Evolutionary conservation across 2,113 vertebrate species (phyloP), one percentile per base, ranked within the genome.

Genomic region (Sebastes fasciatus): DNA sequence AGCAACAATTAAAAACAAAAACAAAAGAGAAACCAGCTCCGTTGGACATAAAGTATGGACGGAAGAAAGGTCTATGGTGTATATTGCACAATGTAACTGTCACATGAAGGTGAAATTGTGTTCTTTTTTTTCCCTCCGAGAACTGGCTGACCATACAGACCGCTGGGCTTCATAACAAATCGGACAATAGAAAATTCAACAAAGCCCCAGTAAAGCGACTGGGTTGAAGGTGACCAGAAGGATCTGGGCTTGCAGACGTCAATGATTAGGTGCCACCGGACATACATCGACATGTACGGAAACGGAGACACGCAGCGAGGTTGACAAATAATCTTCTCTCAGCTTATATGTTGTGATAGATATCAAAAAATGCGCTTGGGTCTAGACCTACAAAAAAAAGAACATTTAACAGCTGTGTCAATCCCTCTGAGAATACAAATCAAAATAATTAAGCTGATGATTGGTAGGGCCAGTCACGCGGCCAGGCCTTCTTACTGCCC

Each of bases 61-160:
- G 93, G 93, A 95, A 93, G 93, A 94, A 92, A 93, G 82, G 85
- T 93, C 82, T 84, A 79, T 92, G 90, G 90, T 84, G 72, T 90
- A 93, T 95, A 95, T 95, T 96, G 95, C 95, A 96, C 94, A 92
- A 95, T 92, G 93, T 90, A 90, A 90, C 81, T 82, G 86, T 94
- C 92, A 89, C 87, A 69, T 82, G 76, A 91, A 91, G 87, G 79
- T 90, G 88, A 91, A 91, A 88, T 83, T 79, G 75, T 83, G 87
- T 81, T 79, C 43, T 68, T 75, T 67, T 83, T 77, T 43, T 58
- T 66, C 70, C 74, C 74, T 82, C 80, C 62, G 72, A 80, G 86
- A 85, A 90, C 74, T 84, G 84, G 85, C 79, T n/a, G 87, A 87
- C 81, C 68, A 63, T 51, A 84, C 67, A 68, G 84, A 83, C 71